A percentile compares a stretch with the other conserved stretches of the same genome.
phyloP scores from a whole-genome alignment of 1,140 invertebrate species.

The Marisa cornuarietis region DNA sequence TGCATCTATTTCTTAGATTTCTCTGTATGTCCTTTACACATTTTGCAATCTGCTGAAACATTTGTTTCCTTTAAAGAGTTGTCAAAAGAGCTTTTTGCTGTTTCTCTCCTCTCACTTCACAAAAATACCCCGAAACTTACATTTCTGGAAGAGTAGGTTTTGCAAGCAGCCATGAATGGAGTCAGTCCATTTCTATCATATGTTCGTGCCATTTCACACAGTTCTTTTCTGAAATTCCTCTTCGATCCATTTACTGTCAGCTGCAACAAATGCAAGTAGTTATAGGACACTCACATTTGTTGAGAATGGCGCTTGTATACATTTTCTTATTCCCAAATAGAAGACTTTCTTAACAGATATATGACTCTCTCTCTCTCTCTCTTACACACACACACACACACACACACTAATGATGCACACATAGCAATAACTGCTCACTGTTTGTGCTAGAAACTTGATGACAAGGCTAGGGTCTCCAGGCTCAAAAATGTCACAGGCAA shows the following conservation, averaged over 20 bases:
- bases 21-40: too few relatives aligned
- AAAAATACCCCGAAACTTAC: constrained; percentile 34
- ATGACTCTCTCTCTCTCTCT: too few relatives aligned
- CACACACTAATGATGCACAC: neutral
- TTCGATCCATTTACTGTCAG: constrained; percentile 18
- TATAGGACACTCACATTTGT: too few relatives aligned
- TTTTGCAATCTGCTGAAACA: too few relatives aligned
- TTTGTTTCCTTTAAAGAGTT: neutral
- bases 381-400: too few relatives aligned
- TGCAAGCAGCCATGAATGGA: constrained; percentile 57
- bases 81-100: neutral
- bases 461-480: constrained; percentile 5
- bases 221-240: constrained; percentile 11
- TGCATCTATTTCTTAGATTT: too few relatives aligned
- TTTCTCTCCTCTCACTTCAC: neutral
- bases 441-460: constrained; percentile 20
- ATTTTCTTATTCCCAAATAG: too few relatives aligned
- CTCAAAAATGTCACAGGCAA: neutral
- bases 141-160: constrained; percentile 39
- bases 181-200: constrained; percentile 31
- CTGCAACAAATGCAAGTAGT: neutral
- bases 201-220: constrained; percentile 13
- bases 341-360: too few relatives aligned
- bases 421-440: neutral
- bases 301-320: too few relatives aligned